Percentiles rank a stretch among this genome's conserved stretches.
Evolutionary conservation across 2,797 vertebrate species (phyloP).

Genomic region (Squalus acanthias): DNA sequence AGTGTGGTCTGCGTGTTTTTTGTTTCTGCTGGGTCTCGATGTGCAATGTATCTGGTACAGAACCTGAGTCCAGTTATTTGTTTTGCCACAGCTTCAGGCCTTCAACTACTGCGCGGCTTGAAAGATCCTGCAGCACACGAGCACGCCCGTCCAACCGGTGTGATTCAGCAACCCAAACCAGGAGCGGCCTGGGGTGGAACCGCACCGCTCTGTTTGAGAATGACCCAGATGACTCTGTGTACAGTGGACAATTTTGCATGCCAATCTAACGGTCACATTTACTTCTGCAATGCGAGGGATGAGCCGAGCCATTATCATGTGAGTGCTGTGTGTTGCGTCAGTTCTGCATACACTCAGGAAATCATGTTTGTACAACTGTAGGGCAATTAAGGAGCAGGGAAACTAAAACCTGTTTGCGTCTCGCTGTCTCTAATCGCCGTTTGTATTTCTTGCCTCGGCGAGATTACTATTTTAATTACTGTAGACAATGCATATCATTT

Average conservation of each 20-base stretch:
- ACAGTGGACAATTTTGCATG: not conserved
- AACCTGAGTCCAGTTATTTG: not conserved
- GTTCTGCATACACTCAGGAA: not conserved
- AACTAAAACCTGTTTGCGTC: not conserved
- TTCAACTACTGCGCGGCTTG: too few species aligned
- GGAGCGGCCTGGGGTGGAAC: not conserved
- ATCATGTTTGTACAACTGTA: not conserved
- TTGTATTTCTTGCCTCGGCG: not conserved
- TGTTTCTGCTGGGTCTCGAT: not conserved
- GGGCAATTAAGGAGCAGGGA: too few species aligned
- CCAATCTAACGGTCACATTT: not conserved
- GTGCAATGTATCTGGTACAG: not conserved
- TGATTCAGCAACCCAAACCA: not conserved
- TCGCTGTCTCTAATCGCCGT: not conserved
- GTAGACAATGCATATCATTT: not conserved
- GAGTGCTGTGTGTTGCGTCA: not conserved
- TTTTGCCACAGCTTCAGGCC: not conserved
- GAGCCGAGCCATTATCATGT: not conserved
- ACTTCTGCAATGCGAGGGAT: not conserved
- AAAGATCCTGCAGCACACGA: not conserved
- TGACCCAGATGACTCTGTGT: not conserved
- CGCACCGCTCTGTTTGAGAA: not conserved
- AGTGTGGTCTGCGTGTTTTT: too few species aligned
- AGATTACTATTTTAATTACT: not conserved
- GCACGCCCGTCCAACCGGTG: not conserved